Evolutionary conservation across 2,888 invertebrate genomes (phyloP).

Genomic region (Aphidius colemani): DNA sequence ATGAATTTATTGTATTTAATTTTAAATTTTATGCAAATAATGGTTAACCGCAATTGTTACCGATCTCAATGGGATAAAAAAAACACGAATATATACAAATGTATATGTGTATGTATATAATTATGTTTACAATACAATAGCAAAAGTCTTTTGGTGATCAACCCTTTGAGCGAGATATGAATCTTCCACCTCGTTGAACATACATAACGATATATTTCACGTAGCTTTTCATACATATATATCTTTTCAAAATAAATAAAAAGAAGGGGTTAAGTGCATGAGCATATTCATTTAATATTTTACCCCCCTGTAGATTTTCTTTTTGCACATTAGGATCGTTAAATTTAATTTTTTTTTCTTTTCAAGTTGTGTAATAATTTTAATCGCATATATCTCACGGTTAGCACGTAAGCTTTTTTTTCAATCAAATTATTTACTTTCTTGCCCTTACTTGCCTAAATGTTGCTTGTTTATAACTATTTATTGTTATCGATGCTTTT

Average conservation of each 20-base stretch:
- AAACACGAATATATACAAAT: too few species aligned
- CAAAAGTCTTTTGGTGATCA: constrained; percentile 38
- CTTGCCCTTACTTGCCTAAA: background rate
- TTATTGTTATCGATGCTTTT: constrained; percentile 41
- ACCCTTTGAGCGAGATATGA: constrained; percentile 53
- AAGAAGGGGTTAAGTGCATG: constrained; percentile 31
- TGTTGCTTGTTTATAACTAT: constrained; percentile 17
- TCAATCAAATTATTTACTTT: background rate
- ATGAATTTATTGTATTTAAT: background rate
- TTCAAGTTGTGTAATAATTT: too few species aligned
- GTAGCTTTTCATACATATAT: constrained; percentile 39
- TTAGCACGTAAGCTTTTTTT: background rate
- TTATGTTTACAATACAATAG: constrained; percentile 12
- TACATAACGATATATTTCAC: constrained; percentile 47
- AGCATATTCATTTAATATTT: constrained; percentile 5
- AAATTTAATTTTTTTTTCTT: constrained; percentile 10
- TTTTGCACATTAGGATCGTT: constrained; percentile 7
- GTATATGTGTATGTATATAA: background rate
- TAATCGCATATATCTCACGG: too few species aligned
- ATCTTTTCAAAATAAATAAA: constrained; percentile 42
- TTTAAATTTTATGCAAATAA: background rate
- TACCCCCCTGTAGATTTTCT: constrained; percentile 8
- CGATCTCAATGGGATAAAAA: too few species aligned
- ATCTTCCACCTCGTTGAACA: constrained; percentile 56
- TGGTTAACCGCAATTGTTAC: too few species aligned